phyloP scores from a whole-genome alignment of 2,888 invertebrate genomes.

The Hydroisotoma schaefferi region DNA sequence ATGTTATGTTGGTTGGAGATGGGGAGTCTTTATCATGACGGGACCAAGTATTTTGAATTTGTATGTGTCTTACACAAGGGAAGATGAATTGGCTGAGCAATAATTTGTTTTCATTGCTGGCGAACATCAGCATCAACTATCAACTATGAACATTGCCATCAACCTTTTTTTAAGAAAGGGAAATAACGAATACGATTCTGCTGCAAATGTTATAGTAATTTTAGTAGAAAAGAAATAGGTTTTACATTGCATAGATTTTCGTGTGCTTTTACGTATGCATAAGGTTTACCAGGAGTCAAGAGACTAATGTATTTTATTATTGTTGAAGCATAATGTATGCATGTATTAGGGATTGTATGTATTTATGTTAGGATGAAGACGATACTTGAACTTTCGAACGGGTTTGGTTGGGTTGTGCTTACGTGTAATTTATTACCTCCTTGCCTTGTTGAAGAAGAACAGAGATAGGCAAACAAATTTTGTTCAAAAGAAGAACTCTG shows the following conservation, averaged over 20 bases:
- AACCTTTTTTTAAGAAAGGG: not conserved
- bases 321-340: no score
- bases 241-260: conserved; percentile 12
- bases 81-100: conserved; percentile 43
- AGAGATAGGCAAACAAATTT: conserved; percentile 48
- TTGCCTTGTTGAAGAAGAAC: conserved; percentile 42
- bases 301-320: no score
- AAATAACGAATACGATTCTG: not conserved
- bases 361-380: no score
- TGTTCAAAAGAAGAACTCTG: conserved; percentile 28
- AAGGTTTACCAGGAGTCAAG: no score
- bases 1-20: no score
- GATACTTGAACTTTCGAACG: no score
- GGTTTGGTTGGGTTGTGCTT: conserved; percentile 9
- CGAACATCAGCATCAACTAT: conserved; percentile 9
- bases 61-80: conserved; percentile 11
- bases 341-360: no score
- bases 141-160: conserved; percentile 1
- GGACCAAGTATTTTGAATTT: not conserved
- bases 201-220: not conserved
- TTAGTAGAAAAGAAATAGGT: conserved; percentile 40
- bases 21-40: no score
- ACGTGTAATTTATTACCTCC: conserved; percentile 48
- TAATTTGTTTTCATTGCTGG: conserved; percentile 41
- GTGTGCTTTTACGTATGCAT: conserved; percentile 2